Percentiles rank a stretch among this genome's conserved stretches.
phyloP scores from a whole-genome alignment of 1,140 invertebrate species.

The Sesamia nonagrioides region DNA sequence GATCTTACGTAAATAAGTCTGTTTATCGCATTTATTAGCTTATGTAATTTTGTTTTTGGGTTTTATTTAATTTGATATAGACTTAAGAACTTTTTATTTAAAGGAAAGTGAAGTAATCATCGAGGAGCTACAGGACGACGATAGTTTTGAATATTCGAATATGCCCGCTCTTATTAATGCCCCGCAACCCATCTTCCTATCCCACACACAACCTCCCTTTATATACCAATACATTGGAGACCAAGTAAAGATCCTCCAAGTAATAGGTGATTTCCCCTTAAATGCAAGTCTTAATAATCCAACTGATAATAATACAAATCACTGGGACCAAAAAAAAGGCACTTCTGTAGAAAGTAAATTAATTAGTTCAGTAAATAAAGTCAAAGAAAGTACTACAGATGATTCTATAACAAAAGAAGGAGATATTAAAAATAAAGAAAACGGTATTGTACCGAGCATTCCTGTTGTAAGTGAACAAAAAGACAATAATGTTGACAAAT shows the following conservation, averaged over 20 bases:
- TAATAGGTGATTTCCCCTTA: slow-evolving; percentile 73
- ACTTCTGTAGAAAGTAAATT: slow-evolving; percentile 51
- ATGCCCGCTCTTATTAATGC: slow-evolving; percentile 79
- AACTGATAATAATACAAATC: slow-evolving; percentile 62
- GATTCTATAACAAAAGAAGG: slow-evolving; percentile 19
- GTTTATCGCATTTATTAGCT: slow-evolving; percentile 79
- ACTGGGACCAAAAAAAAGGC: slow-evolving; percentile 68
- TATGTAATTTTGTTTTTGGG: slow-evolving; percentile 59
- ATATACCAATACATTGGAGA: slow-evolving; percentile 82
- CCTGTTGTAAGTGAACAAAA: slow-evolving; percentile 33
- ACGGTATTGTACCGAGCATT: slow-evolving; percentile 35
- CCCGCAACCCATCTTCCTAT: slow-evolving; percentile 74
- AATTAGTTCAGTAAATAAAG: slow-evolving; percentile 54
- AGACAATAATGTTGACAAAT: slow-evolving; percentile 49
- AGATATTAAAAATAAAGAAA: slow-evolving; percentile 26
- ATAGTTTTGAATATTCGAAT: slow-evolving; percentile 79
- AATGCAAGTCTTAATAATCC: slow-evolving; percentile 58
- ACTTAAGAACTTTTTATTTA: slow-evolving; percentile 85
- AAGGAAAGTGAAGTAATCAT: slow-evolving; percentile 86
- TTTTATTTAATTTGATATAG: slow-evolving; percentile 72
- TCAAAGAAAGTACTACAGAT: slow-evolving; percentile 1
- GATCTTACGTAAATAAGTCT: slow-evolving; percentile 65
- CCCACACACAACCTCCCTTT: slow-evolving; percentile 82
- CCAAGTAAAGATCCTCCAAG: slow-evolving; percentile 81
- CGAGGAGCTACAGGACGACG: slow-evolving; percentile 85